Evolutionary conservation across 2,888 invertebrate genomes (phyloP).

Genomic region (Bugula neritina): DNA sequence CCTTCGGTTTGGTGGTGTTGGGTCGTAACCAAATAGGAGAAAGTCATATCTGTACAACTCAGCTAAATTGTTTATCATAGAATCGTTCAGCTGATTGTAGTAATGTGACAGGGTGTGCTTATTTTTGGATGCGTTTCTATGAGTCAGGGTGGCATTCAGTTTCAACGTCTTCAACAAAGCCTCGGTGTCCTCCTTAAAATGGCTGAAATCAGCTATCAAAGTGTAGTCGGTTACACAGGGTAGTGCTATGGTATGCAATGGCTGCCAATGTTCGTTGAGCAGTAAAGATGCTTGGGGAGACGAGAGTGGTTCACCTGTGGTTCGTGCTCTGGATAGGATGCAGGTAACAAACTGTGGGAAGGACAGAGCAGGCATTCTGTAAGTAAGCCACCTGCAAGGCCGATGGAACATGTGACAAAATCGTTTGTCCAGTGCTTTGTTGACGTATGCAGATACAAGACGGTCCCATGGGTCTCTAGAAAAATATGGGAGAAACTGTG

Average conservation of each 20-base stretch:
- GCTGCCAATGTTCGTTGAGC: neutral
- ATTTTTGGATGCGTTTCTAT: neutral
- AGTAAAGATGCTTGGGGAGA: neutral
- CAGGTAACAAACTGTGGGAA: neutral
- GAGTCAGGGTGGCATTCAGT: neutral
- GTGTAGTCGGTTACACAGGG: neutral
- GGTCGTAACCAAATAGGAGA: neutral
- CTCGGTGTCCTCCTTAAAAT: neutral
- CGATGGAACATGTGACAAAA: neutral
- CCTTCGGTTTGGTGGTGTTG: neutral
- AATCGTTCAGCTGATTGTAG: neutral
- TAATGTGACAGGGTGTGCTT: neutral
- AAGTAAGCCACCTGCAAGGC: neutral
- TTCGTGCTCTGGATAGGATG: neutral
- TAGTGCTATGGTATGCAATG: neutral
- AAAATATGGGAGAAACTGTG: too few species aligned
- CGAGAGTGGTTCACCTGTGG: neutral
- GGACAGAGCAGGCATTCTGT: neutral
- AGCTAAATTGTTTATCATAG: neutral
- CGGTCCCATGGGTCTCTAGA: neutral
- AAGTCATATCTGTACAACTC: neutral
- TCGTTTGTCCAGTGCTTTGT: neutral
- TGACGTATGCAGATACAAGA: neutral
- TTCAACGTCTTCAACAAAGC: neutral
- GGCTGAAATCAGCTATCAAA: neutral